phyloP scores from a whole-genome alignment of 2,113 vertebrate genomes.

The Gavia stellata region DNA sequence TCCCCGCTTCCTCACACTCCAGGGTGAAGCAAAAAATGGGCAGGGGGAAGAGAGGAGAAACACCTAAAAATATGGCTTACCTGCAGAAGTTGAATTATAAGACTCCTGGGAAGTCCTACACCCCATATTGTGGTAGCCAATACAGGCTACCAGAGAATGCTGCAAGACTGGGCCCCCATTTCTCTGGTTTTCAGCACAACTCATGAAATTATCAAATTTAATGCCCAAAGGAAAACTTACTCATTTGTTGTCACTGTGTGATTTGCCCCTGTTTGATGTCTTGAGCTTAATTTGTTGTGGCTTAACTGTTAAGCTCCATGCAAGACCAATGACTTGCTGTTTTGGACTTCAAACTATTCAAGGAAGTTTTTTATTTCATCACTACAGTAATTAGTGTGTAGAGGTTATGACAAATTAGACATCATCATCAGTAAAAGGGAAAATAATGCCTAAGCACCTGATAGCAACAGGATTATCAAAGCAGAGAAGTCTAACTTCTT shows the following conservation, averaged over 20 bases:
- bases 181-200: neutral
- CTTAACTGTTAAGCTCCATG: neutral
- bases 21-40: neutral
- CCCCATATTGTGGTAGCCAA: neutral
- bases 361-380: neutral
- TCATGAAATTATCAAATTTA: neutral
- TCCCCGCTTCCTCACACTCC: neutral
- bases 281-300: neutral
- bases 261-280: neutral
- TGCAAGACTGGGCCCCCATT: neutral
- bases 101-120: neutral
- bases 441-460: neutral
- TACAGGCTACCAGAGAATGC: neutral
- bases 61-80: neutral
- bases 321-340: neutral
- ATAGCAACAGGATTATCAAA: neutral
- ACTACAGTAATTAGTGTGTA: neutral
- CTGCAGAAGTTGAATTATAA: neutral
- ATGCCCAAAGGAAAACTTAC: neutral
- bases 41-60: neutral
- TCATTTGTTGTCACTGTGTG: neutral
- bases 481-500: neutral
- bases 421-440: neutral
- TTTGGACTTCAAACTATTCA: neutral
- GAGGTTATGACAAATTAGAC: neutral